Conservation (phyloP, 2,888 invertebrate genomes). For the Furcula furcula region DNA sequence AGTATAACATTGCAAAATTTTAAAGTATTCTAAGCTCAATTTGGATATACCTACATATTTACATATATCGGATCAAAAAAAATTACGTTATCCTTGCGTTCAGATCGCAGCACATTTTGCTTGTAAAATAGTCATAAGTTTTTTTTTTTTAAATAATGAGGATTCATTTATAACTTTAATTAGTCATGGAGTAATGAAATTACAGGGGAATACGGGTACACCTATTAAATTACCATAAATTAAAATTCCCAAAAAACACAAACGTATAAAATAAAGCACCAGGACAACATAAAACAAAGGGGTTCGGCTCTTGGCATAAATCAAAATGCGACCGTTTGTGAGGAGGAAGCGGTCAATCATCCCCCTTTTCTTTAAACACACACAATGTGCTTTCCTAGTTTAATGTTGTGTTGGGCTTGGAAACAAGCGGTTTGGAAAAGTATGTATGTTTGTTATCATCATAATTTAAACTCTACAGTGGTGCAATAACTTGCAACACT, state of each 20-base stretch:
- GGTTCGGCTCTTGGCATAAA: slow-evolving; percentile 45
- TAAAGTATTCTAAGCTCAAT: too few species aligned
- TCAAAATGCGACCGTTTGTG: slow-evolving; percentile 63
- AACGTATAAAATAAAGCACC: slow-evolving; percentile 39
- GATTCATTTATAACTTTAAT: not conserved
- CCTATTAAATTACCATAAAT: slow-evolving; percentile 52
- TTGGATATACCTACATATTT: too few species aligned
- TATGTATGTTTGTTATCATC: too few species aligned
- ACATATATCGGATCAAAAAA: too few species aligned
- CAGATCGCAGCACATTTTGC: too few species aligned
- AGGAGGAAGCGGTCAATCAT: slow-evolving; percentile 77
- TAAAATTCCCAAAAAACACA: slow-evolving; percentile 40
- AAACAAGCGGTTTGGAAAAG: slow-evolving; percentile 2
- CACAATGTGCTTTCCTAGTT: slow-evolving; percentile 36
- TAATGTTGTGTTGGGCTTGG: slow-evolving; percentile 14
- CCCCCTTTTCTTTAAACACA: slow-evolving; percentile 56
- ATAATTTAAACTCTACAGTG: too few species aligned
- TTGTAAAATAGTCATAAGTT: too few species aligned
- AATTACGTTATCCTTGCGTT: too few species aligned
- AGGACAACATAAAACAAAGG: slow-evolving; percentile 53
- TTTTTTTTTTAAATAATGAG: not conserved
- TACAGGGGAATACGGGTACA: slow-evolving; percentile 12
- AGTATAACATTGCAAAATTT: too few species aligned
- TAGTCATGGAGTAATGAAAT: slow-evolving; percentile 10
- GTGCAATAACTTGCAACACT: too few species aligned